These are phyloP conservation scores for Enteromius argenteus DNA, from an alignment of 2,797 vertebrate genomes.

Conservation along the genomic window DNA sequence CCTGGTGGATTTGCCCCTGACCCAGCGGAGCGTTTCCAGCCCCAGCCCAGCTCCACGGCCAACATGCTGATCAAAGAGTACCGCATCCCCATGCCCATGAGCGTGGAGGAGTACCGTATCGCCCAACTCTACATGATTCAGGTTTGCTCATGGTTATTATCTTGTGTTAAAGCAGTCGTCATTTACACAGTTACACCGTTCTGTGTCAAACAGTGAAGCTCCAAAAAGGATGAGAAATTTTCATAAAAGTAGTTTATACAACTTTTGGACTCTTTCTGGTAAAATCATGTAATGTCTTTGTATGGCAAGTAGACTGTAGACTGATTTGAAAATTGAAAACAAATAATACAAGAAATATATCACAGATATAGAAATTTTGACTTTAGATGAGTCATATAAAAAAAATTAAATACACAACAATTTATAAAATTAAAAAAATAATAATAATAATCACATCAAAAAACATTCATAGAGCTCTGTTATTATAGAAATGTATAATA, in stretches of 20 bases:
- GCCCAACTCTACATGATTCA: constrained; percentile 99
- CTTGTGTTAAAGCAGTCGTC: background rate
- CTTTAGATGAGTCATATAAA: background rate
- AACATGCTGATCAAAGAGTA: constrained; percentile 90
- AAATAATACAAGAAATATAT: background rate
- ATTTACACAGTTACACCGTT: background rate
- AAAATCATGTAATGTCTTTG: background rate
- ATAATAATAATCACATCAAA: too few relatives aligned
- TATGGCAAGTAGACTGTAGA: background rate
- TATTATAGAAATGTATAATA: background rate
- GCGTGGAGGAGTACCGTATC: constrained; percentile 98
- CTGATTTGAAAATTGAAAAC: background rate
- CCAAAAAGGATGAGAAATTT: background rate
- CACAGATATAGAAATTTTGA: background rate
- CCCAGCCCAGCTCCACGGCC: constrained; percentile 67
- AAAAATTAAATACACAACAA: background rate
- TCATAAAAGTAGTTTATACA: background rate
- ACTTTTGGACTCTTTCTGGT: background rate
- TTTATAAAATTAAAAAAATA: background rate
- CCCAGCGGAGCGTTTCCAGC: constrained; percentile 44
- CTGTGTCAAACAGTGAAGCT: background rate
- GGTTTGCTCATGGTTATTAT: constrained; percentile 60
- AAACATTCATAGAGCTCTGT: background rate
- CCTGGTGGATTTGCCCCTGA: constrained; percentile 48
- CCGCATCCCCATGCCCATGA: constrained; percentile 88